A percentile compares a stretch with the other conserved stretches of the same genome.
Conservation (phyloP, 2,888 invertebrate genomes). For the Pseudococcus longispinus region DNA sequence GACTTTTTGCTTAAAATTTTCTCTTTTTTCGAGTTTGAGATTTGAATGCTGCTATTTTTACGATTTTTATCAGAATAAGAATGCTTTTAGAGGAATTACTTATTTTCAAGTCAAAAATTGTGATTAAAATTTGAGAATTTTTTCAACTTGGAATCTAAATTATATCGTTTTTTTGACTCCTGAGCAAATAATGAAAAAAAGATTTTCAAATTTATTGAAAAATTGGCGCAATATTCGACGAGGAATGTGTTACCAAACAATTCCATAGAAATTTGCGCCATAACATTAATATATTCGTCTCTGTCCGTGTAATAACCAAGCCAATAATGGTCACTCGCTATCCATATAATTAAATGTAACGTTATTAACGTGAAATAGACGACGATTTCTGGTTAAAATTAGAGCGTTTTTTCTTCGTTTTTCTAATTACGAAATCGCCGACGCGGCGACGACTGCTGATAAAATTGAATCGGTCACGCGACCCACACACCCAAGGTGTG, state of each 20-base stretch:
- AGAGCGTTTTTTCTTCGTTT: neutral
- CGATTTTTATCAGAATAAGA: no score
- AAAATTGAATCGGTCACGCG: slow-evolving; percentile 15
- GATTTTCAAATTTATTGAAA: no score
- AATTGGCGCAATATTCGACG: no score
- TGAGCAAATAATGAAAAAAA: no score
- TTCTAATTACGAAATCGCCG: slow-evolving; percentile 20
- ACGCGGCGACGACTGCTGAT: neutral
- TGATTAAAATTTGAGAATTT: no score
- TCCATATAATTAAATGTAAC: neutral
- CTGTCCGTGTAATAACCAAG: neutral
- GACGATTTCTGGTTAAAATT: slow-evolving; percentile 34
- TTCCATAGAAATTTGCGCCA: neutral
- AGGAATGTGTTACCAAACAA: neutral
- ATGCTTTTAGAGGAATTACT: no score
- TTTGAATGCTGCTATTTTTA: no score
- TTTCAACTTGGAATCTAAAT: no score
- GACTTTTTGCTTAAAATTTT: no score
- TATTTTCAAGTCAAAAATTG: no score
- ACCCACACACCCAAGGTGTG: neutral
- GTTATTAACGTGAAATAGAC: neutral
- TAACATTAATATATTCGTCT: neutral
- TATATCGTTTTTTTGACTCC: no score
- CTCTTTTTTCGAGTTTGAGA: no score
- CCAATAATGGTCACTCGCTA: neutral